Percentiles rank a stretch among this genome's conserved stretches.
Conservation (phyloP, 2,797 vertebrate species). For the Onychomys arenicola region DNA sequence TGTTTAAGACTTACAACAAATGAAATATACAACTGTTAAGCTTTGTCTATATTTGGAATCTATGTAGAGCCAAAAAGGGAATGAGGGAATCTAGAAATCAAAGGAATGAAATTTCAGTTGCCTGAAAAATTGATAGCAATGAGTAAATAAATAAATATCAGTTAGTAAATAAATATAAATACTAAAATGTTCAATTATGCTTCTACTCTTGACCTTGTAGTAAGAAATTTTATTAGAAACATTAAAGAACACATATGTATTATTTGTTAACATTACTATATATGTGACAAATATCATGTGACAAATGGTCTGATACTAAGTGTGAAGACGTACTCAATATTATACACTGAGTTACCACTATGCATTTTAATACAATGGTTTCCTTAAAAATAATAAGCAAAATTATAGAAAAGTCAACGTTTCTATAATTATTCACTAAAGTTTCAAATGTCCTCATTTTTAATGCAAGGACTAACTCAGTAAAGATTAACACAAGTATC, state of each 20-base stretch:
- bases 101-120: background rate
- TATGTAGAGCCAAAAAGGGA: background rate
- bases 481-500: background rate
- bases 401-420: background rate
- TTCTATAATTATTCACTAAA: background rate
- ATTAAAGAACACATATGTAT: background rate
- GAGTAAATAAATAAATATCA: background rate
- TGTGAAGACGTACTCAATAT: background rate
- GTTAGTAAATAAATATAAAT: background rate
- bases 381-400: background rate
- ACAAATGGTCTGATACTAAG: background rate
- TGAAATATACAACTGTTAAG: background rate
- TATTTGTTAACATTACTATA: background rate
- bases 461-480: background rate
- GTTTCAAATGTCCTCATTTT: background rate
- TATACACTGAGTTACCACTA: background rate
- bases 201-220: background rate
- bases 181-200: background rate
- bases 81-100: background rate
- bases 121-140: background rate
- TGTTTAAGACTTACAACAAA: background rate
- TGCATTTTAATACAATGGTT: background rate
- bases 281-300: background rate
- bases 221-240: background rate
- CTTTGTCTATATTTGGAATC: background rate